Percentiles rank a stretch among this genome's conserved stretches.
phyloP scores from a whole-genome alignment of 2,888 invertebrate genomes.

The Leuctra nigra region DNA sequence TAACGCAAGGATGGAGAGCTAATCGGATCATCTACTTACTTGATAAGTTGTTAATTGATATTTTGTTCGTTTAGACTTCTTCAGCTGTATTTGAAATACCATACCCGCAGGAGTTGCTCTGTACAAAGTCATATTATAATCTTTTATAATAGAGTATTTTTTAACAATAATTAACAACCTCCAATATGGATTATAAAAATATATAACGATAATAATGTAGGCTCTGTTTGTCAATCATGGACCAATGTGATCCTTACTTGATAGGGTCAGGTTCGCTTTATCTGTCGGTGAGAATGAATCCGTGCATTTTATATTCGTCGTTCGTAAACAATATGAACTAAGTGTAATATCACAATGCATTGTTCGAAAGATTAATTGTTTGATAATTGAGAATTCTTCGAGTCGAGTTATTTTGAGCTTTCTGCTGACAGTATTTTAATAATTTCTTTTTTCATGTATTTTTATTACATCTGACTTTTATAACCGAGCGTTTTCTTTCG shows the following conservation, averaged over 20 bases:
- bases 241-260: slow-evolving; percentile 47
- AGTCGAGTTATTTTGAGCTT: slow-evolving; percentile 1
- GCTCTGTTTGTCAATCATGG: slow-evolving; percentile 38
- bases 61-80: neutral
- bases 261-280: slow-evolving; percentile 21
- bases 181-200: slow-evolving; percentile 53
- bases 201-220: slow-evolving; percentile 33
- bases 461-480: neutral
- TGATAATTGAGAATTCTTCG: neutral
- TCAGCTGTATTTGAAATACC: neutral
- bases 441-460: too few species aligned
- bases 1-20: neutral
- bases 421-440: neutral
- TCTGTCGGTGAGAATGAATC: neutral
- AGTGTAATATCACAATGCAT: neutral
- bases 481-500: neutral
- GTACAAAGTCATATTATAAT: too few species aligned
- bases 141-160: slow-evolving; percentile 14
- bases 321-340: too few species aligned
- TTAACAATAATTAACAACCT: slow-evolving; percentile 40
- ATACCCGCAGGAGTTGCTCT: too few species aligned
- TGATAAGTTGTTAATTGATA: neutral
- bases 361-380: neutral
- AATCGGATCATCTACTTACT: neutral
- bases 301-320: too few species aligned